Conservation (phyloP, 1,140 invertebrate species). For the Diachasma alloeum region DNA sequence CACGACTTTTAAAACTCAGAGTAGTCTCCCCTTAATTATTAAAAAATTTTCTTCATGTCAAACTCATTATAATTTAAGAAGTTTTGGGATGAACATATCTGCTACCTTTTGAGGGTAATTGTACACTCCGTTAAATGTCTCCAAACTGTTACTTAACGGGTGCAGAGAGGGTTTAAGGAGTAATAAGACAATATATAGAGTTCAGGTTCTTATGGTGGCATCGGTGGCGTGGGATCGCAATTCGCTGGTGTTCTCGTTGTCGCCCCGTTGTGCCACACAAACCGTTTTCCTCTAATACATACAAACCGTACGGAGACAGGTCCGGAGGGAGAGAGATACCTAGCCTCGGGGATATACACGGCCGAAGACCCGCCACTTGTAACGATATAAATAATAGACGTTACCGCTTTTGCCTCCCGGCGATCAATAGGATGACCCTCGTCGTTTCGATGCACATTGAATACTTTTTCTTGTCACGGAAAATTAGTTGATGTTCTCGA, state of each 20-base stretch:
- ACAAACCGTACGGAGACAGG: not conserved
- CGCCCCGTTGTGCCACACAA: conserved; percentile 6
- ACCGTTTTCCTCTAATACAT: not conserved
- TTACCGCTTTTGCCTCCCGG: not conserved
- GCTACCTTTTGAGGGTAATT: not conserved
- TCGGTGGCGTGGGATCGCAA: conserved; percentile 6
- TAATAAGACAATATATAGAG: not conserved
- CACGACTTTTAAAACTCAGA: no score
- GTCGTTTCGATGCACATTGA: not conserved
- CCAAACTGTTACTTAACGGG: conserved; percentile 3
- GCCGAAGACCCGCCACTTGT: not conserved
- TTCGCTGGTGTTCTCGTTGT: conserved; percentile 7
- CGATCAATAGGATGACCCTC: not conserved
- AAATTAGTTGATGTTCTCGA: not conserved
- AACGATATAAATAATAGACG: conserved; percentile 6
- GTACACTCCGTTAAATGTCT: not conserved
- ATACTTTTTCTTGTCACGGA: not conserved
- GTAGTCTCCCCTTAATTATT: no score
- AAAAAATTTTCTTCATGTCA: no score
- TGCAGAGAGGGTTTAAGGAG: not conserved
- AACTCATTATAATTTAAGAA: no score
- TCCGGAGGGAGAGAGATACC: not conserved
- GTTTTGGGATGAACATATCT: no score
- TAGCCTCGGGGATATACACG: not conserved
- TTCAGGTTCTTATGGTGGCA: not conserved